These are phyloP conservation scores for Sabatieria punctata DNA, from an alignment of 2,888 invertebrate species.

Conservation along the genomic window DNA sequence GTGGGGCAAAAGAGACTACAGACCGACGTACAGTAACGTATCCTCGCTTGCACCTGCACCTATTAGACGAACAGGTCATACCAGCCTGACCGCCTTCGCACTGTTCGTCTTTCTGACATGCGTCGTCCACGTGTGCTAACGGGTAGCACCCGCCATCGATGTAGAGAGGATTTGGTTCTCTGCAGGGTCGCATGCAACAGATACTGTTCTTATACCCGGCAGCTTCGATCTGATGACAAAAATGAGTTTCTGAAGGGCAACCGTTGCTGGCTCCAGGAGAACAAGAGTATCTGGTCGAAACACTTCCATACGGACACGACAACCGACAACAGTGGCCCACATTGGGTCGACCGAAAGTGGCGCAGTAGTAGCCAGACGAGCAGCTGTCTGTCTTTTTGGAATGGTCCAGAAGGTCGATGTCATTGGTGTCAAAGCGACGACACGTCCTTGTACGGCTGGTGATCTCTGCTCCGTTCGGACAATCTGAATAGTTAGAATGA, in stretches of 20 bases:
- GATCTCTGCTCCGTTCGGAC: background rate
- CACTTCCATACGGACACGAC: slow-evolving; percentile 28
- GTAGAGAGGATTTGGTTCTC: slow-evolving; percentile 1
- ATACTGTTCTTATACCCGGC: slow-evolving; percentile 24
- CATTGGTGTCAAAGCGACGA: slow-evolving; percentile 27
- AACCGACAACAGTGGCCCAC: slow-evolving; percentile 30
- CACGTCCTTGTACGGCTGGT: too few relatives aligned
- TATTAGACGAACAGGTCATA: slow-evolving; percentile 24
- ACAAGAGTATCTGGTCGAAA: too few relatives aligned
- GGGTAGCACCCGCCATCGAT: slow-evolving; percentile 22
- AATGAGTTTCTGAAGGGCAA: slow-evolving; percentile 28
- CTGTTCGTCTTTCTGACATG: slow-evolving; percentile 28
- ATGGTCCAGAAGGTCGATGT: slow-evolving; percentile 27
- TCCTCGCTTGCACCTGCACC: slow-evolving; percentile 24
- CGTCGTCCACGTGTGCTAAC: slow-evolving; percentile 27
- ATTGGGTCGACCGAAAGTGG: slow-evolving; percentile 29
- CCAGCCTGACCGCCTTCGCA: slow-evolving; percentile 28
- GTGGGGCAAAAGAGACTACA: too few relatives aligned
- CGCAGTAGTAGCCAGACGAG: slow-evolving; percentile 19
- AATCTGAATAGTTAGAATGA: too few relatives aligned
- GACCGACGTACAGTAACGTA: too few relatives aligned
- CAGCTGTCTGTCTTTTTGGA: slow-evolving; percentile 27
- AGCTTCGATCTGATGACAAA: slow-evolving; percentile 25
- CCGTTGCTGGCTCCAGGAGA: too few relatives aligned
- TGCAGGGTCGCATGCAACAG: slow-evolving; percentile 29